Evolutionary conservation across 2,888 invertebrate species (phyloP), one percentile per base, ranked within the genome.

Genomic region (Archips crataeganus): DNA sequence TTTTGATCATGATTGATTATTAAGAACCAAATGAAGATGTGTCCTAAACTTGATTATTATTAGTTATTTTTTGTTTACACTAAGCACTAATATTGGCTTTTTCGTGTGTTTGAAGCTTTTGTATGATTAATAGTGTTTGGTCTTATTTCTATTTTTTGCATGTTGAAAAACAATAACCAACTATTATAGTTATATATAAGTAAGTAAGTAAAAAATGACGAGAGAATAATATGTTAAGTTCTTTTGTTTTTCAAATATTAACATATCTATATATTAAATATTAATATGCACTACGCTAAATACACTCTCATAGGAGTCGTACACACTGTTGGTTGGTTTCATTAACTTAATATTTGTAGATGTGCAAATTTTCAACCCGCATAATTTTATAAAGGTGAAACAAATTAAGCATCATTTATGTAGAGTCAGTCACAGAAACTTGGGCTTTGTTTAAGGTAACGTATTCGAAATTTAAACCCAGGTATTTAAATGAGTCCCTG

Each of bases 361-460:
- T 73, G 51, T 64, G 74, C 69, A 63, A 74, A 72, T 70, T 67
- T 54, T 34, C 47, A 67, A 36, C 49, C 10, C n/a, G 42, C 39
- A 15, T 62, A 57, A 34, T 42, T 15, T 45, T 42, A 8, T 65
- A 36, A 13, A 64, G 59, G 68, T 13, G 15, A 47, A 70, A 70
- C 47, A 65, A 72, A 69, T 65, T 64, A 61, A 61, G 64, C n/a
- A 61, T 61, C 51, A 54, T 69, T 71, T 71, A 71, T 75, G 51
- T 70, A 62, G 69, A 65, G 15, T 62, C 49, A 69, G 74, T 75
- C 73, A 45, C 75, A 39, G 75, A 77, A 81, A 82, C 81, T 83
- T 83, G 81, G 80, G 78, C 80, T 83, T 82, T 82, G 80, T 82
- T 78, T 75, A 61, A 69, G 8, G 65, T 61, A 61, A 45, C 23